A percentile compares a stretch with the other conserved stretches of the same genome.
These are phyloP conservation scores for Zoanthus sansibaricus DNA, from an alignment of 92 coral and sea anemone genomes.

Conservation along the genomic window DNA sequence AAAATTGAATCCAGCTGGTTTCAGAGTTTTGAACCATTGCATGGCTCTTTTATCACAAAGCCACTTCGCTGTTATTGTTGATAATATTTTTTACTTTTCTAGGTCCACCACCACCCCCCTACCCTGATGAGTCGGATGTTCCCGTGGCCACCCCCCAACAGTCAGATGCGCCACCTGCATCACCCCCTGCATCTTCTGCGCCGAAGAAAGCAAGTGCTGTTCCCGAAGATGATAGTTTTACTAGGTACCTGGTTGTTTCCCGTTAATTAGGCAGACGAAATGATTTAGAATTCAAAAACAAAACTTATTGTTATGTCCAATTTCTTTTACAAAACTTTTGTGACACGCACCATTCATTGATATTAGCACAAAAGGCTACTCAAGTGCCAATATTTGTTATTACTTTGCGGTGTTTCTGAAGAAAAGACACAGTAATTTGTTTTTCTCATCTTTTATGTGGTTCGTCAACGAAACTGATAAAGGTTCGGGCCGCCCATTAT, in stretches of 20 bases:
- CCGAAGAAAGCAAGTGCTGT: constrained; percentile 85
- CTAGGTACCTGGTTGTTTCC: constrained; percentile 56
- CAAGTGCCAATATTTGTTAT: not conserved
- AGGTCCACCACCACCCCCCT: constrained; percentile 44
- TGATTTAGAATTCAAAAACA: too few species aligned
- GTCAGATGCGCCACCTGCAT: constrained; percentile 54
- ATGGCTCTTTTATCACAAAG: too few species aligned
- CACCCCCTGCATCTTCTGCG: constrained; percentile 39
- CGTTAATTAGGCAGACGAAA: too few species aligned
- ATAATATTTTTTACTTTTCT: not conserved
- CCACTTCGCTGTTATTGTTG: not conserved
- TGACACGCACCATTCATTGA: not conserved
- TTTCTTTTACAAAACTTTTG: not conserved
- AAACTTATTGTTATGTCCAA: not conserved
- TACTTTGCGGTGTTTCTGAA: not conserved
- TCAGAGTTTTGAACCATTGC: too few species aligned
- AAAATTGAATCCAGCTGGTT: too few species aligned
- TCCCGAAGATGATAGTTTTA: constrained; percentile 85
- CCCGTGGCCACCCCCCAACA: constrained; percentile 35
- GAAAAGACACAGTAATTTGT: not conserved
- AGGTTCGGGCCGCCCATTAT: not conserved
- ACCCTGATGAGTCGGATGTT: constrained; percentile 13
- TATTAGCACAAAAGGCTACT: not conserved
- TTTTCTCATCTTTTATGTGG: not conserved
- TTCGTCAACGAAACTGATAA: not conserved